phyloP scores from a whole-genome alignment of 2,113 vertebrate genomes.

The Hyperopisus bebe region DNA sequence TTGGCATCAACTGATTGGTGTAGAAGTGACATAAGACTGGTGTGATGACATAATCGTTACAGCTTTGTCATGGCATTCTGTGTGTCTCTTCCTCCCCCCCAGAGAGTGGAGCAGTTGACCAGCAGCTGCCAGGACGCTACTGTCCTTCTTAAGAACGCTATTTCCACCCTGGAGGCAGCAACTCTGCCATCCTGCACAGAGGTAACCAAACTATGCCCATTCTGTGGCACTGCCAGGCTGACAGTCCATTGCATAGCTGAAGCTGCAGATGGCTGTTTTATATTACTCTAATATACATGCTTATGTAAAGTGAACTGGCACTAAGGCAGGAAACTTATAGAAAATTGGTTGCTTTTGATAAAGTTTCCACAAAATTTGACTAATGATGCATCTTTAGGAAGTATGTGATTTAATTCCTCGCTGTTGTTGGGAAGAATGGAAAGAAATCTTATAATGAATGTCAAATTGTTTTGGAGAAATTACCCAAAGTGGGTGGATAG shows the following conservation, averaged over 20 bases:
- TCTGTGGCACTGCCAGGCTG: fast-evolving
- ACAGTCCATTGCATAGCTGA: constrained; percentile 1
- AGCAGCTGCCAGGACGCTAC: constrained; percentile 65
- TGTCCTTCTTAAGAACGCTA: constrained; percentile 68
- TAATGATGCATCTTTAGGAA: neutral
- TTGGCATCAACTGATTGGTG: neutral
- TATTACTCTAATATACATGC: neutral
- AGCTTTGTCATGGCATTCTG: neutral
- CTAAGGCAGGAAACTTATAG: neutral
- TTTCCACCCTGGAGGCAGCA: constrained; percentile 58
- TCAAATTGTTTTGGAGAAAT: neutral
- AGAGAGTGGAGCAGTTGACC: constrained; percentile 78
- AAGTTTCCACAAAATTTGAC: neutral
- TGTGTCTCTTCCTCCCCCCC: neutral
- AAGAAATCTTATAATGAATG: neutral
- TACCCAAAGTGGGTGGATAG: neutral
- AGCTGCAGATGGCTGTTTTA: neutral
- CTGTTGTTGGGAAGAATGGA: neutral
- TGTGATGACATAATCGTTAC: neutral
- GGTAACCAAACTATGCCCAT: constrained; percentile 51
- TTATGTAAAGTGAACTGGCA: neutral
- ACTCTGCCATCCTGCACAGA: constrained; percentile 55
- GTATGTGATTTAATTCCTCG: neutral
- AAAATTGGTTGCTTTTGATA: neutral
- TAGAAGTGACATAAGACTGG: neutral